Evolutionary conservation across 2,113 vertebrate species (phyloP).

Genomic region (Ranitomeya imitator): DNA sequence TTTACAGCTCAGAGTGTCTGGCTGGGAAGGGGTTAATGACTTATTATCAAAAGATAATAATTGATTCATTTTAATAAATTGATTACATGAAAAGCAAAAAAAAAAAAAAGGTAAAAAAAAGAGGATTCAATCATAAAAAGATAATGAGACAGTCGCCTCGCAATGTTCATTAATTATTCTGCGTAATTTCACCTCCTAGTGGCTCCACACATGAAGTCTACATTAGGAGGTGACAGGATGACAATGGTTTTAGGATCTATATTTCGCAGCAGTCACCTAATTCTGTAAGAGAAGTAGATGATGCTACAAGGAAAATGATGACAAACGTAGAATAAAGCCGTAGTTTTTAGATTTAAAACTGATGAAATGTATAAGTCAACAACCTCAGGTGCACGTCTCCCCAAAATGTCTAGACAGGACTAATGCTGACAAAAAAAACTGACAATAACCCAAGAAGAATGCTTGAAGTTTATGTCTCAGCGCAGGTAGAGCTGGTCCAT

Average conservation of each 20-base stretch:
- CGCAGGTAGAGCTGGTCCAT: neutral
- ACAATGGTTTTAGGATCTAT: constrained; percentile 2
- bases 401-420: neutral
- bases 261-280: neutral
- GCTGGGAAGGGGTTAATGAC: constrained; percentile 34
- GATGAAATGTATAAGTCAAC: neutral
- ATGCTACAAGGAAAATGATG: neutral
- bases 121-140: neutral
- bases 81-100: neutral
- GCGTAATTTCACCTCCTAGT: neutral
- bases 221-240: neutral
- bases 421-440: neutral
- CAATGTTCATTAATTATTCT: constrained; percentile 13
- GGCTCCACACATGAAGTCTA: neutral
- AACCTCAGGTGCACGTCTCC: neutral
- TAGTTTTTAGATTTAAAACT: neutral
- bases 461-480: neutral
- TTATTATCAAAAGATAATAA: constrained; percentile 21
- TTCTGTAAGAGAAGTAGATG: neutral
- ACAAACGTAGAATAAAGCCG: neutral
- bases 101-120: neutral
- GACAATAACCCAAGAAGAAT: neutral
- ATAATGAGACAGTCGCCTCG: constrained; percentile 18
- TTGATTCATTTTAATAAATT: constrained; percentile 22
- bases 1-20: neutral